Evolutionary conservation across 2,113 vertebrate species (phyloP).

Genomic region (Callocephalon fimbriatum): DNA sequence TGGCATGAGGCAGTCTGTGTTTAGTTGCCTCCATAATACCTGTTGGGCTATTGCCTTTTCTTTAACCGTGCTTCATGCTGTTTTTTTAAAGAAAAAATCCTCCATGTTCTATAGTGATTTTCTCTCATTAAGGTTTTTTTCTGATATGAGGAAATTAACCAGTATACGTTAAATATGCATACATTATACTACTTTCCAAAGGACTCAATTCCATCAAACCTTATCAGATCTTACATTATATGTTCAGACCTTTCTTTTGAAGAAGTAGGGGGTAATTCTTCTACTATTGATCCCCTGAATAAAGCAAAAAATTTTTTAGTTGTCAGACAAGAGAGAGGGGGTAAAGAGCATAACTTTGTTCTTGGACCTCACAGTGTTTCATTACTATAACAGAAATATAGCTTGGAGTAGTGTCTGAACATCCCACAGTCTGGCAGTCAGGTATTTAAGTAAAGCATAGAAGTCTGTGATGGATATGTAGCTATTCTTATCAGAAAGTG

Average conservation of each 20-base stretch:
- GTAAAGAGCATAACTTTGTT: background rate
- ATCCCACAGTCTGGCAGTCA: background rate
- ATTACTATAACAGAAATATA: background rate
- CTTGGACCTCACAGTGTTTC: background rate
- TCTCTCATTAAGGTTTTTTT: background rate
- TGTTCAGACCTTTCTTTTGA: background rate
- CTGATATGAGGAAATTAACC: background rate
- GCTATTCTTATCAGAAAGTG: background rate
- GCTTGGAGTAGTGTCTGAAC: background rate
- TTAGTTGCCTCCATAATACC: background rate
- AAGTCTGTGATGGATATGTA: background rate
- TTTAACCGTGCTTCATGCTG: background rate
- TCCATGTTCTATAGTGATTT: background rate
- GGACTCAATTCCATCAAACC: background rate
- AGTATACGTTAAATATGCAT: background rate
- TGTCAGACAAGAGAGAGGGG: background rate
- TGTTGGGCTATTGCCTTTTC: background rate
- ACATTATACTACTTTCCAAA: background rate
- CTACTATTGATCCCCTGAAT: background rate
- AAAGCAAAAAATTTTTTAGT: background rate
- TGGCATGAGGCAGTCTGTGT: background rate
- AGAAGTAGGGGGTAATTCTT: background rate
- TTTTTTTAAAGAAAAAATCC: background rate
- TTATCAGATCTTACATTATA: conserved; percentile 3
- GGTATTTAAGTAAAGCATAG: background rate